A percentile compares a stretch with the other conserved stretches of the same genome.
These are phyloP conservation scores for Idaea aversata DNA, from an alignment of 2,888 invertebrate genomes.

Conservation along the genomic window DNA sequence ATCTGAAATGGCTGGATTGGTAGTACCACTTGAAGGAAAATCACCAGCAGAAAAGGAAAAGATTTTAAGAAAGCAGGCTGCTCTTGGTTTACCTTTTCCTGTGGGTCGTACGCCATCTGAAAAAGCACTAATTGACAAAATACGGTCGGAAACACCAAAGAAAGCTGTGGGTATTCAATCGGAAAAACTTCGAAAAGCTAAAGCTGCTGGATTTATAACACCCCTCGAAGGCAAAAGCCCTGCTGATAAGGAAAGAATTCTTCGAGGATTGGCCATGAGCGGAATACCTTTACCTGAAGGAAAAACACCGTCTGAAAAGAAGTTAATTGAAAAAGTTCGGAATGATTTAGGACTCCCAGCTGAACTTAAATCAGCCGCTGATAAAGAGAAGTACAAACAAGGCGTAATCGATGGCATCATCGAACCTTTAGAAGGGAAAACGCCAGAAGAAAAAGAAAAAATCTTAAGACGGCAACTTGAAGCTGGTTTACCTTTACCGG, in stretches of 20 bases:
- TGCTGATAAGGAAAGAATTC: slow-evolving; percentile 33
- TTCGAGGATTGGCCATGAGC: slow-evolving; percentile 26
- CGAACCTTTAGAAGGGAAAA: slow-evolving; percentile 37
- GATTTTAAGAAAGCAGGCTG: slow-evolving; percentile 27
- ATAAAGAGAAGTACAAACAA: slow-evolving; percentile 24
- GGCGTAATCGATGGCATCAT: slow-evolving; percentile 32
- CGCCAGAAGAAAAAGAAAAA: slow-evolving; percentile 33
- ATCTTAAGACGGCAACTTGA: slow-evolving; percentile 32
- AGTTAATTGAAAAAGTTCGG: slow-evolving; percentile 32
- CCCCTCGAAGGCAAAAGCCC: slow-evolving; percentile 31
- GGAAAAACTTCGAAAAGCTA: slow-evolving; percentile 36
- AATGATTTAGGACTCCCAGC: slow-evolving; percentile 36
- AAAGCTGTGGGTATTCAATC: not conserved
- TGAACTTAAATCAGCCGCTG: slow-evolving; percentile 26
- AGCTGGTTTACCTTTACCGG: slow-evolving; percentile 31
- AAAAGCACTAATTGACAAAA: slow-evolving; percentile 30
- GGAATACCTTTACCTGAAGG: slow-evolving; percentile 38
- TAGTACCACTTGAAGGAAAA: slow-evolving; percentile 32
- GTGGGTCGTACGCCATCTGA: slow-evolving; percentile 37
- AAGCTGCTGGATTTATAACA: slow-evolving; percentile 29
- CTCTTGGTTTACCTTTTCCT: slow-evolving; percentile 34
- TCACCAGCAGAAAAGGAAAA: slow-evolving; percentile 32
- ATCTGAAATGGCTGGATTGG: slow-evolving; percentile 32
- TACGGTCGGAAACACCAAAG: slow-evolving; percentile 9
- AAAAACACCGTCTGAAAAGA: slow-evolving; percentile 34